Conservation (phyloP, 2,113 vertebrate genomes). For the Entosphenus tridentatus region DNA sequence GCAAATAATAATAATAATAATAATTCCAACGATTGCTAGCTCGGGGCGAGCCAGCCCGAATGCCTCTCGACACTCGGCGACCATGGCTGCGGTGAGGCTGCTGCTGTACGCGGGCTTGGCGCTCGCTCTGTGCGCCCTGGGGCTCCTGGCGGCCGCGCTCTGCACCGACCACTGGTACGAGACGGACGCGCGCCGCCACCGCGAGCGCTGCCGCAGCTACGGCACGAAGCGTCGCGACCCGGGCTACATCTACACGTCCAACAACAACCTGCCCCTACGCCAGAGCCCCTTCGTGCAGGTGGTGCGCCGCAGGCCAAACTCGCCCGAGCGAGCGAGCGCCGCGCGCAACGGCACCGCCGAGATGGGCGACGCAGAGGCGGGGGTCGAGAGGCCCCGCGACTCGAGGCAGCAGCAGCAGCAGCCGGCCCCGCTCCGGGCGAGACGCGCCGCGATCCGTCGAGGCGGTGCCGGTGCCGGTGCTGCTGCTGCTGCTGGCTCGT, state of each 20-base stretch:
- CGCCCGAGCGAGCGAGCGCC: too few relatives aligned
- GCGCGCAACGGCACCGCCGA: neutral
- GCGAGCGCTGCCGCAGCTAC: constrained; percentile 53
- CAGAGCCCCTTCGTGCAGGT: constrained; percentile 15
- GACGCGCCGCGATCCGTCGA: neutral
- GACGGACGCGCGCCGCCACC: constrained; percentile 53
- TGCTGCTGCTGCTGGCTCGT: too few relatives aligned
- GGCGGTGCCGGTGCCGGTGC: too few relatives aligned
- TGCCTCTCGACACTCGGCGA: constrained; percentile 16
- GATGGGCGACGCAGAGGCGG: neutral
- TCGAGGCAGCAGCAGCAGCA: neutral
- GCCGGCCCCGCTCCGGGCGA: neutral
- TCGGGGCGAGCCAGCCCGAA: neutral
- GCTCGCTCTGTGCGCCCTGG: constrained; percentile 44
- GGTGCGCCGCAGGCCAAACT: constrained; percentile 1
- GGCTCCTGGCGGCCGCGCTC: constrained; percentile 49
- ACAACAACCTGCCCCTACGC: constrained; percentile 50
- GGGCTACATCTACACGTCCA: constrained; percentile 54
- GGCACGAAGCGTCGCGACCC: constrained; percentile 56
- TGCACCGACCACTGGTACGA: constrained; percentile 72
- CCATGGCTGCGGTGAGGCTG: constrained; percentile 60
- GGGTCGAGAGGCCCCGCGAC: neutral
- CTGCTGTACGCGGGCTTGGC: constrained; percentile 50
- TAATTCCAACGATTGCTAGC: too few relatives aligned
- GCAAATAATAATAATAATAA: too few relatives aligned